phyloP scores from a whole-genome alignment of 2,113 vertebrate genomes.

The Noctilio leporinus region DNA sequence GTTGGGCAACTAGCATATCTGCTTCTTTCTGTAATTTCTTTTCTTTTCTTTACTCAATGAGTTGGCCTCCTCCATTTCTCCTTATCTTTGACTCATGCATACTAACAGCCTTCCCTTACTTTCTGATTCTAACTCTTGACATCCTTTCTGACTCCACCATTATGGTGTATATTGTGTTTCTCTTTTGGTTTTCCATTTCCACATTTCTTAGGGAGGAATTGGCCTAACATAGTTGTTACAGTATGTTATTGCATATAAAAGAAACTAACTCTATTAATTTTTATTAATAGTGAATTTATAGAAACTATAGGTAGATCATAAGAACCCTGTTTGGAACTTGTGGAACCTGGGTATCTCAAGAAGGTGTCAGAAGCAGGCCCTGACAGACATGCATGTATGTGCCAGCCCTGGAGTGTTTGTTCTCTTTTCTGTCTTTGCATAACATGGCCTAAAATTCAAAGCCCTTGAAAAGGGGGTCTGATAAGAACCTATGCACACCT shows the following conservation, averaged over 20 bases:
- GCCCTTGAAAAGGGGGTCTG: no score
- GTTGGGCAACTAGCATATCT: neutral
- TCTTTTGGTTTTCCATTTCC: neutral
- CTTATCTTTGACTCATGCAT: neutral
- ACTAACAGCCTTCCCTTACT: neutral
- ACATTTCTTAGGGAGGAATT: neutral
- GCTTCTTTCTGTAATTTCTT: neutral
- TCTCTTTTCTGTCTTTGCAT: neutral
- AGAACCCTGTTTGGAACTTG: neutral
- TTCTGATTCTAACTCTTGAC: neutral
- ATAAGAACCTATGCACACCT: no score
- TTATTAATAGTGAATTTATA: neutral
- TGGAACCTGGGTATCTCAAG: fast-evolving
- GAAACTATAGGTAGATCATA: neutral
- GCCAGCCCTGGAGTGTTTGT: neutral
- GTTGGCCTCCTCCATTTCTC: neutral
- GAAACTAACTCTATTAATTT: neutral
- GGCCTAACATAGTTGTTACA: neutral
- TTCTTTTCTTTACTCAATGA: neutral
- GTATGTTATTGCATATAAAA: neutral
- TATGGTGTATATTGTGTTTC: neutral
- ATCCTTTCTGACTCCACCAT: neutral
- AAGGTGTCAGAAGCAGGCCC: neutral
- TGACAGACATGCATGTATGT: neutral
- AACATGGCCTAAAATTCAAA: neutral